Evolutionary conservation across 2,888 invertebrate species (phyloP).

Genomic region (Microchrysa polita): DNA sequence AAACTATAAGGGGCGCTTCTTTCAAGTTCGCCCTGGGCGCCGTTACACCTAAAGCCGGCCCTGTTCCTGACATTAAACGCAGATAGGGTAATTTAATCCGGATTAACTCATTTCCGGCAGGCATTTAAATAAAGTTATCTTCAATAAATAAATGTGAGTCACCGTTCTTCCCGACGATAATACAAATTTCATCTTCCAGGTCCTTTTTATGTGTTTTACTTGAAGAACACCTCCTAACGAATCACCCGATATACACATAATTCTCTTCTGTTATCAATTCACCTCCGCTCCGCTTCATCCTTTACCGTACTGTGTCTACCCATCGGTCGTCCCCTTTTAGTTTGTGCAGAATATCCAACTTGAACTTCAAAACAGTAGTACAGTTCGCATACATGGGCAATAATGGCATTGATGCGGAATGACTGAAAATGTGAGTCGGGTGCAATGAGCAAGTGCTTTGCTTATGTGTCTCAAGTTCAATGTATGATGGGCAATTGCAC

Average conservation of each 20-base stretch:
- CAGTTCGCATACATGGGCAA: background rate
- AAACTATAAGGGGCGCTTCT: too few relatives aligned
- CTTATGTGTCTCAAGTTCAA: constrained; percentile 52
- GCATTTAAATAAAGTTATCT: too few relatives aligned
- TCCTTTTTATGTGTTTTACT: too few relatives aligned
- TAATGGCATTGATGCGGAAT: constrained; percentile 16
- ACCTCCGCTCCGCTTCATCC: background rate
- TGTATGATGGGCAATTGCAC: constrained; percentile 10
- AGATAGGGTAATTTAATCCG: too few relatives aligned
- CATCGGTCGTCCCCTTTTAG: background rate
- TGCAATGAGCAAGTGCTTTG: constrained; percentile 46
- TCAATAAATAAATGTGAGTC: too few relatives aligned
- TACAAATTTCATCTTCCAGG: too few relatives aligned
- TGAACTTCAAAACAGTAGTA: constrained; percentile 44
- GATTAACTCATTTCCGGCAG: too few relatives aligned
- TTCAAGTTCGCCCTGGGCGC: too few relatives aligned
- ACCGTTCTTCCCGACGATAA: too few relatives aligned
- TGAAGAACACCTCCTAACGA: too few relatives aligned
- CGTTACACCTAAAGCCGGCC: too few relatives aligned
- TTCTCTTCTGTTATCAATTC: constrained; percentile 4
- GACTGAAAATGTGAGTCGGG: constrained; percentile 25
- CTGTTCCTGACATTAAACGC: too few relatives aligned
- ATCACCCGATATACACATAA: background rate
- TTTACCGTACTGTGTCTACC: background rate
- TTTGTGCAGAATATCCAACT: constrained; percentile 26